Base-by-base conservation (phyloP, 2,888 invertebrate species). In the Allophyes oxyacanthae region DNA sequence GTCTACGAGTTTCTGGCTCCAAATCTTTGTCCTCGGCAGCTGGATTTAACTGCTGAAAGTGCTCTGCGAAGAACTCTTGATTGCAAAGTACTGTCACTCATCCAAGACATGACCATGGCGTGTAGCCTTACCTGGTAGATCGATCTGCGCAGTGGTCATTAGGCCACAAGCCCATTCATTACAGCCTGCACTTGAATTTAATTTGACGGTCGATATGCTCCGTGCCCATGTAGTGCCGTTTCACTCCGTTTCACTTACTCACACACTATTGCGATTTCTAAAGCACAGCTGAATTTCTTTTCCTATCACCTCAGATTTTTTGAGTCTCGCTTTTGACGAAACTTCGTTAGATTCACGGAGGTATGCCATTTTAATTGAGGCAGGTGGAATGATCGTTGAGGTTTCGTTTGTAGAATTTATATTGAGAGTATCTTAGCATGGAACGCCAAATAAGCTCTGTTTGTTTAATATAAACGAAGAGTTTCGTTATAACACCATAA, bases 181-280 rank as follows among this genome's bases (percentile, higher is more conserved):
- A 79, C 67, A 65, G 70, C 67, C 49, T 83, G 87, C 83, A 88
- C 87, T 89, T 87, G 87, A 85, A 83, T 82, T 80, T 85, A 87
- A 88, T 91, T 91, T 89, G 91, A 90, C 85, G 88, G 89, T 89
- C 90, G 92, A 87, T 83, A 90, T 90, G 92, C 83, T 89, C 80
- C 63, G 78, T 88, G 89, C 67, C 81, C 88, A 89, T 86, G 86
- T 87, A 81, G 86, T 78, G 78, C 85, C 84, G 89, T 90, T 89
- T 87, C 90, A 90, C 88, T 87, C 77, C 83, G 90, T 86, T 90
- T 88, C 88, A 86, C 89, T 82, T 76, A 80, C 64, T 62, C 65
- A 65, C 82, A 84, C 82, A 74, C 71, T 78, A 73, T 68, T 77
- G 81, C 87, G 87, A 88, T 89, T 88, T 89, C 89, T 88, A 88